phyloP scores from a whole-genome alignment of 2,113 vertebrate species.

The Phyllostomus hastatus region DNA sequence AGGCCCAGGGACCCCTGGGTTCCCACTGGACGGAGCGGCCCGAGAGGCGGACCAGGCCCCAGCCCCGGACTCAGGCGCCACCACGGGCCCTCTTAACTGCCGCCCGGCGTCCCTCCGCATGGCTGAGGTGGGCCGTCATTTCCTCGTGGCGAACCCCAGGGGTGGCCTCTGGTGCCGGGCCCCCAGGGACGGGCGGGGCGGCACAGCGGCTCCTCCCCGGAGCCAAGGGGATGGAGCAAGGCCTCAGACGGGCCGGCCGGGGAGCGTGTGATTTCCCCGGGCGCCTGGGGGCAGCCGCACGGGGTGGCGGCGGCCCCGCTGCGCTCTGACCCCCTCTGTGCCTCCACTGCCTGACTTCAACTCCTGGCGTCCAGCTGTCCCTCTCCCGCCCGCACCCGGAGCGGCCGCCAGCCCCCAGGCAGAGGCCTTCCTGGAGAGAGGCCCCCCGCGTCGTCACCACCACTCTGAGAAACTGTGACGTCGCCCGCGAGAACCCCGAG shows the following conservation, averaged over 20 bases:
- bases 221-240: constrained; percentile 47
- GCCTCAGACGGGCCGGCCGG: constrained; percentile 23
- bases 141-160: constrained; percentile 53
- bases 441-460: background rate
- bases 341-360: constrained; percentile 41
- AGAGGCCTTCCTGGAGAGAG: background rate
- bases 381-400: background rate
- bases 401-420: background rate
- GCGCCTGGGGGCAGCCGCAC: constrained; percentile 39
- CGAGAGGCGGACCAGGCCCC: background rate
- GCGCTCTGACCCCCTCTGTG: background rate
- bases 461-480: constrained; percentile 50
- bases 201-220: background rate
- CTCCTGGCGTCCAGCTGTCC: background rate
- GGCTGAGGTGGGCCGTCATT: constrained; percentile 36
- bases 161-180: constrained; percentile 22
- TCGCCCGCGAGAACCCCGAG: constrained; percentile 42
- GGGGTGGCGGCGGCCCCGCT: background rate
- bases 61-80: background rate
- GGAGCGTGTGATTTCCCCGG: constrained; percentile 68
- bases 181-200: background rate
- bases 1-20: constrained; percentile 11
- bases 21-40: constrained; percentile 6
- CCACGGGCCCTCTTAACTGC: background rate
- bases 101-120: background rate